Conservation (phyloP, 2,888 invertebrate genomes). For the Nemapogon koenigi region DNA sequence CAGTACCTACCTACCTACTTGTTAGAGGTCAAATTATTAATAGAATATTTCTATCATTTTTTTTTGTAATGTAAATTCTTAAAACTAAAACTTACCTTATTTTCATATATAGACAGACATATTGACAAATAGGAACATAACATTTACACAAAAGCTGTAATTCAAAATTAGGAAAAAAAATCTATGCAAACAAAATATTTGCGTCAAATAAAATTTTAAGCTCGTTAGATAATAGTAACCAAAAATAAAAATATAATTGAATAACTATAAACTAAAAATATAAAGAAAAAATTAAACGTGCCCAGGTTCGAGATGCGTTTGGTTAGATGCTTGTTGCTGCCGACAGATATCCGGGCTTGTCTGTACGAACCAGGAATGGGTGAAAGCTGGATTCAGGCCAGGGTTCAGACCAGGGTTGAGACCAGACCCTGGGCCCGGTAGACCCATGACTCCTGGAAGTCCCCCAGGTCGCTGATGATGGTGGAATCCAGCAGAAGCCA, state of each 20-base stretch:
- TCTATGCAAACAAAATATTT: too few species aligned
- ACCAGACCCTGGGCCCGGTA: slow-evolving; percentile 53
- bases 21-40: too few species aligned
- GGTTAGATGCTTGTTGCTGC: slow-evolving; percentile 77
- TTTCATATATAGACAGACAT: too few species aligned
- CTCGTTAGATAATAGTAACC: too few species aligned
- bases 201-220: too few species aligned
- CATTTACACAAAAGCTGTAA: too few species aligned
- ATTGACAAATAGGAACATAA: too few species aligned
- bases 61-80: too few species aligned
- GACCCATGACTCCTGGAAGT: slow-evolving; percentile 63
- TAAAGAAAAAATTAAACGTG: slow-evolving; percentile 74
- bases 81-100: too few species aligned
- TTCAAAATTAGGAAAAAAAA: too few species aligned
- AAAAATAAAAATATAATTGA: slow-evolving; percentile 21
- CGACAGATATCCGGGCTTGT: slow-evolving; percentile 89
- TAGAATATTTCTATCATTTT: too few species aligned
- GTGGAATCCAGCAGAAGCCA: slow-evolving; percentile 58
- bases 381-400: slow-evolving; percentile 76
- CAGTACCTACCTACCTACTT: too few species aligned
- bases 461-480: slow-evolving; percentile 60
- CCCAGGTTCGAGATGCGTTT: slow-evolving; percentile 91
- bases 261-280: slow-evolving; percentile 51
- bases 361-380: slow-evolving; percentile 94
- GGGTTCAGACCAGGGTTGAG: slow-evolving; percentile 38